phyloP scores from a whole-genome alignment of 2,797 vertebrate genomes.

The Aplochiton taeniatus region DNA sequence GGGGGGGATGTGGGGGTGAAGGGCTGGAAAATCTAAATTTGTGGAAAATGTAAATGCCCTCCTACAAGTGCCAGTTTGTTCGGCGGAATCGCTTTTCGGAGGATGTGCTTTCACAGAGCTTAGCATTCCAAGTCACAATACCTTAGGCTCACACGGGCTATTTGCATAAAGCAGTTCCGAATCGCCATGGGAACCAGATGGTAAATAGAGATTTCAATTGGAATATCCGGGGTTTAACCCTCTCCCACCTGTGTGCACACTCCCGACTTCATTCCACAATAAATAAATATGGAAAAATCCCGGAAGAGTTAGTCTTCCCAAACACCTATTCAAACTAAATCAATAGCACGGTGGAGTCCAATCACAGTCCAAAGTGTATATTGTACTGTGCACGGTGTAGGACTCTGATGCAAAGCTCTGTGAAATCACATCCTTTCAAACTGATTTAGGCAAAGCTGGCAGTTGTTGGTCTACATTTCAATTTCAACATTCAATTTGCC shows the following conservation, averaged over 20 bases:
- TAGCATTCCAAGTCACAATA: background rate
- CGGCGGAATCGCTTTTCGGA: background rate
- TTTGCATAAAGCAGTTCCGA: background rate
- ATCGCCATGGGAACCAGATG: background rate
- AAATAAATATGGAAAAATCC: no score
- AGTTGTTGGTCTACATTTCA: no score
- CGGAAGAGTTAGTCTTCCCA: background rate
- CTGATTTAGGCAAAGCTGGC: no score
- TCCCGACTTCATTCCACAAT: background rate
- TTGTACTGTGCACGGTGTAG: no score
- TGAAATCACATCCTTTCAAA: no score
- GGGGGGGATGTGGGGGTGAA: background rate
- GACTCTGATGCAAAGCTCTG: no score
- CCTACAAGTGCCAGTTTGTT: background rate
- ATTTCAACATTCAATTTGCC: no score
- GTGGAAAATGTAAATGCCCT: background rate
- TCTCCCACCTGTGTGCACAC: background rate
- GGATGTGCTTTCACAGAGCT: constrained; percentile 4
- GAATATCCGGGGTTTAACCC: background rate
- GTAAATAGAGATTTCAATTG: background rate
- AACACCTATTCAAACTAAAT: background rate
- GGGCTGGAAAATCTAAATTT: background rate
- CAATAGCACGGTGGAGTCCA: background rate
- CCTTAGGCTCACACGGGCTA: background rate
- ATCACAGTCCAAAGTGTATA: background rate